A percentile compares a stretch with the other conserved stretches of the same genome.
Conservation (phyloP, 2,888 invertebrate genomes). For the Aphodius sticticus region DNA sequence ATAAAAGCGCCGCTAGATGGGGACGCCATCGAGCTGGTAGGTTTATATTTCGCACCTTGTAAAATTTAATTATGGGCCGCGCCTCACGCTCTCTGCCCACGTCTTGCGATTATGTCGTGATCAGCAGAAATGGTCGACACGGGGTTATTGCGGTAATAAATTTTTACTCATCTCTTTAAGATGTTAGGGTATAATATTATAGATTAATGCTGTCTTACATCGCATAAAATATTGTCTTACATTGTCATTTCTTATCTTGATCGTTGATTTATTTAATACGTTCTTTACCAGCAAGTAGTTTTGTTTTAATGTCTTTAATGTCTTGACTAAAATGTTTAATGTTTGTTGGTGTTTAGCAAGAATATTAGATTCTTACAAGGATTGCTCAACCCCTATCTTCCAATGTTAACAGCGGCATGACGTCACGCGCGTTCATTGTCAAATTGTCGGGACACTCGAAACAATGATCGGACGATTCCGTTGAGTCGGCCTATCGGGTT, state of each 20-base stretch:
- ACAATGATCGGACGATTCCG: too few species aligned
- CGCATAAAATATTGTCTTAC: neutral
- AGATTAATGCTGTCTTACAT: neutral
- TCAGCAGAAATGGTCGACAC: neutral
- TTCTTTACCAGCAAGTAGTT: too few species aligned
- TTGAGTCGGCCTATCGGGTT: too few species aligned
- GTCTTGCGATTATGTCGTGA: neutral
- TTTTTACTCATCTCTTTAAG: neutral
- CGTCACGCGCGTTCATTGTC: too few species aligned
- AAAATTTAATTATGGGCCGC: neutral
- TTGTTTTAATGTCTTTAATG: too few species aligned
- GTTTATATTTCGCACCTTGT: constrained; percentile 4
- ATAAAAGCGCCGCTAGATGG: neutral
- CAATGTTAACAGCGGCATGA: too few species aligned
- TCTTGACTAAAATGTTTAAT: too few species aligned
- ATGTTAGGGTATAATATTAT: neutral
- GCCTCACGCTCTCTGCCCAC: neutral
- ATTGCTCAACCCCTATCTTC: too few species aligned
- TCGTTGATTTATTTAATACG: too few species aligned
- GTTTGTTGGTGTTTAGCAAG: too few species aligned
- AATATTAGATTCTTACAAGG: too few species aligned
- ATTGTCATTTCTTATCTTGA: neutral
- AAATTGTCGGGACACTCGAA: too few species aligned
- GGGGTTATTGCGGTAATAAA: neutral
- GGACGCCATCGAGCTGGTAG: neutral